Percentiles rank a stretch among this genome's conserved stretches.
These are phyloP conservation scores for Labeo calbasu DNA, from an alignment of 2,797 vertebrate genomes.

Conservation along the genomic window DNA sequence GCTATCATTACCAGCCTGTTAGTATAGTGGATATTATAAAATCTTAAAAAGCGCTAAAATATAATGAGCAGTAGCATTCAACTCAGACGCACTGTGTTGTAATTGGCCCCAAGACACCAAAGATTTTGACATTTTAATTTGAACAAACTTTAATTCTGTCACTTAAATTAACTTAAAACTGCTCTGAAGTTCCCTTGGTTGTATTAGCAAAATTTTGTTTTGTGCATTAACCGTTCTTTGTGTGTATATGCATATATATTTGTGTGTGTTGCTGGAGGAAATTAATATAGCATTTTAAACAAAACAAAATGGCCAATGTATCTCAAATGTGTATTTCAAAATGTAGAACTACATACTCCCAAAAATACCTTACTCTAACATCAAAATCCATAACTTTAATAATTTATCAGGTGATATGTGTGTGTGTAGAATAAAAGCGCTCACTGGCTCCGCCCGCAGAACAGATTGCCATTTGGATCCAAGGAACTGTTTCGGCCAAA, in stretches of 20 bases:
- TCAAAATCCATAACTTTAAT: background rate
- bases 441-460: slow-evolving; percentile 64
- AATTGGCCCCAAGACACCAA: background rate
- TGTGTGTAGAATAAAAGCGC: background rate
- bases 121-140: background rate
- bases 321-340: background rate
- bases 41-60: slow-evolving; percentile 16
- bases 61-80: background rate
- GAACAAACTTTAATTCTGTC: background rate
- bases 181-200: background rate
- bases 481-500: slow-evolving; percentile 90
- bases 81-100: too few relatives aligned
- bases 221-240: slow-evolving; percentile 2
- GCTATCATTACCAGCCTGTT: slow-evolving; percentile 52
- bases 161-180: background rate
- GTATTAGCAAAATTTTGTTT: background rate
- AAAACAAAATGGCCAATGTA: slow-evolving; percentile 65
- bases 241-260: background rate
- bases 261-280: slow-evolving; percentile 31
- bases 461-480: slow-evolving; percentile 90
- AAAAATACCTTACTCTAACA: slow-evolving; percentile 1
- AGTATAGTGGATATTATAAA: slow-evolving; percentile 50
- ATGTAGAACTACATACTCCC: background rate
- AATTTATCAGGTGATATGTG: background rate
- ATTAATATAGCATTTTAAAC: slow-evolving; percentile 26